A percentile compares a stretch with the other conserved stretches of the same genome.
Conservation (phyloP, 2,888 invertebrate genomes). For the Cactoblastis cactorum region DNA sequence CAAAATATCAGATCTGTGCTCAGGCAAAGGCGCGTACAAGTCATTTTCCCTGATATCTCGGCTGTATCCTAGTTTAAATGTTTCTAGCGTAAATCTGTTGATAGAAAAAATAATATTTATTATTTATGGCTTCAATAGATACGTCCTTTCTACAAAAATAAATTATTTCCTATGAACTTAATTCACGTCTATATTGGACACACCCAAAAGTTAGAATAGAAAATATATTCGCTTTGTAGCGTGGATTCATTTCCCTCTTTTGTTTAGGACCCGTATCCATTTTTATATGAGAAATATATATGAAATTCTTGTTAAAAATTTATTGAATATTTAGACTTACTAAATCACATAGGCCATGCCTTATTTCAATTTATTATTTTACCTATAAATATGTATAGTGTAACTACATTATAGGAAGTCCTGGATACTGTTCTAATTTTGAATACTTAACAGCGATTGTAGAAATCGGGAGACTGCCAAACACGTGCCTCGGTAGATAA, state of each 20-base stretch:
- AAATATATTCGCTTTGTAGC: conserved; percentile 71
- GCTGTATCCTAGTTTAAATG: conserved; percentile 83
- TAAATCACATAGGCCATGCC: not conserved
- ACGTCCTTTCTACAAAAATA: too few species aligned
- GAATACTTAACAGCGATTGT: too few species aligned
- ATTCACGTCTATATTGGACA: conserved; percentile 27
- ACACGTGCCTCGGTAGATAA: not conserved
- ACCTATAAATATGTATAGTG: too few species aligned
- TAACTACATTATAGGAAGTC: too few species aligned
- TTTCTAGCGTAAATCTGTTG: conserved; percentile 84
- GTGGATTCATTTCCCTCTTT: conserved; percentile 64
- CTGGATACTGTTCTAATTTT: too few species aligned
- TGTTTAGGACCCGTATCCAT: conserved; percentile 71
- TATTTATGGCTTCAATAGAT: too few species aligned
- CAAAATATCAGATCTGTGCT: conserved; percentile 81
- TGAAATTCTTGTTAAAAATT: too few species aligned
- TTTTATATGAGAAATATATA: too few species aligned
- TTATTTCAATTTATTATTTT: too few species aligned
- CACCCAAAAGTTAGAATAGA: conserved; percentile 79
- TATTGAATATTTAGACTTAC: too few species aligned
- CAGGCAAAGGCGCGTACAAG: conserved; percentile 82
- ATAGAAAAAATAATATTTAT: conserved; percentile 22
- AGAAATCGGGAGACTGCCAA: not conserved
- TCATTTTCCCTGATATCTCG: conserved; percentile 83
- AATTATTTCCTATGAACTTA: too few species aligned